Conservation (phyloP, 2,113 vertebrate species). For the Anseranas semipalmata region DNA sequence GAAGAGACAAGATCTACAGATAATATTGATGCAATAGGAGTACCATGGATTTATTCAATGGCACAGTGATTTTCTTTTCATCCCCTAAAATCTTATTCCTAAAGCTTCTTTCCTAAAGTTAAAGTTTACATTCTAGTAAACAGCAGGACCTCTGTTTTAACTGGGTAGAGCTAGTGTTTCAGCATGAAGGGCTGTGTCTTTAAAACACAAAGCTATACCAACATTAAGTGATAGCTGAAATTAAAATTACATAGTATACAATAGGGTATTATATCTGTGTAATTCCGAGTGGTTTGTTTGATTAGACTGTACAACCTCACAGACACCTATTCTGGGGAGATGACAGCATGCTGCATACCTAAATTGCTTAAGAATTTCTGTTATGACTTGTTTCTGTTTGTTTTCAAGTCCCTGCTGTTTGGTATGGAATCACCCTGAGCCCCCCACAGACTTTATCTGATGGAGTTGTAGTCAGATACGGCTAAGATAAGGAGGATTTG, state of each 20-base stretch:
- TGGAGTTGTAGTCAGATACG: neutral
- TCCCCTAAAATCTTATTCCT: neutral
- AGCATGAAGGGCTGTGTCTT: neutral
- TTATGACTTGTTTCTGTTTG: neutral
- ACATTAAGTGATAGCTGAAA: neutral
- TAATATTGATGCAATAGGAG: neutral
- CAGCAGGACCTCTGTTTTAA: neutral
- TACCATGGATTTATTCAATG: neutral
- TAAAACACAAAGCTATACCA: neutral
- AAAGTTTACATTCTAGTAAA: neutral
- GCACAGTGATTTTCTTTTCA: neutral
- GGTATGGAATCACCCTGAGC: neutral
- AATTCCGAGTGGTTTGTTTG: neutral
- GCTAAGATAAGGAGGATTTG: neutral
- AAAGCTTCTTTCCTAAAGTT: neutral
- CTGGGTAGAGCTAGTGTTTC: neutral
- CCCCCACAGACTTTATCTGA: neutral
- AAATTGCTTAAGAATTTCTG: neutral
- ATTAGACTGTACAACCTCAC: neutral
- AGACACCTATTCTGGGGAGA: neutral
- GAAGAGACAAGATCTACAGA: neutral
- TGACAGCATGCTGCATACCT: neutral
- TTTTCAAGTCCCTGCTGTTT: neutral
- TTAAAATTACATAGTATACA: neutral
- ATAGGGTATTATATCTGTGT: neutral